Conservation (phyloP, 2,113 vertebrate species). For the Anoplopoma fimbria region DNA sequence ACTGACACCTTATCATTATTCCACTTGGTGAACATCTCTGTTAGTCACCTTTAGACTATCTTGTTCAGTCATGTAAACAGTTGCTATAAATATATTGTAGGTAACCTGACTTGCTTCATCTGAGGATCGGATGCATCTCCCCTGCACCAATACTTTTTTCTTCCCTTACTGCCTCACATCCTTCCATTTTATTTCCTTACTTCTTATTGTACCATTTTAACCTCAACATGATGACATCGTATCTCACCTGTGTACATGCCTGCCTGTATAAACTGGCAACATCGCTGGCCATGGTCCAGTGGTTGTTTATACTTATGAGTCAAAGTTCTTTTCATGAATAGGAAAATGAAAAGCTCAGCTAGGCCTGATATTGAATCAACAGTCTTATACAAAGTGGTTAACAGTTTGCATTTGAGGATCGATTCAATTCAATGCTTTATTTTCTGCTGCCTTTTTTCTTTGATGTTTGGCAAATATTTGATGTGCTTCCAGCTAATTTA, state of each 20-base stretch:
- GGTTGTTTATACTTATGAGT: constrained; percentile 27
- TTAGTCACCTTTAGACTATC: constrained; percentile 96
- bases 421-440: neutral
- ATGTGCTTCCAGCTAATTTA: neutral
- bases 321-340: constrained; percentile 33
- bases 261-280: neutral
- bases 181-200: neutral
- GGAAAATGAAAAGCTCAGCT: constrained; percentile 19
- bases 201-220: neutral
- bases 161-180: neutral
- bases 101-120: constrained; percentile 20
- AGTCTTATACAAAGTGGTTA: constrained; percentile 17
- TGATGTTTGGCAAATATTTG: neutral
- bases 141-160: neutral
- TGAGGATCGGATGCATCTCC: constrained; percentile 16
- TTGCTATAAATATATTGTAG: constrained; percentile 90
- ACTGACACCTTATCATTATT: constrained; percentile 99
- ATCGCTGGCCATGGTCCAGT: constrained; percentile 6
- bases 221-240: neutral
- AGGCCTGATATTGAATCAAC: constrained; percentile 23
- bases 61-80: constrained; percentile 90
- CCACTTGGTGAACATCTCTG: constrained; percentile 99
- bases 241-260: neutral
- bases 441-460: neutral
- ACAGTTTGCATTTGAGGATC: neutral